Percentiles rank a stretch among this genome's conserved stretches.
phyloP scores from a whole-genome alignment of 2,113 vertebrate species.

The Labeo catla region DNA sequence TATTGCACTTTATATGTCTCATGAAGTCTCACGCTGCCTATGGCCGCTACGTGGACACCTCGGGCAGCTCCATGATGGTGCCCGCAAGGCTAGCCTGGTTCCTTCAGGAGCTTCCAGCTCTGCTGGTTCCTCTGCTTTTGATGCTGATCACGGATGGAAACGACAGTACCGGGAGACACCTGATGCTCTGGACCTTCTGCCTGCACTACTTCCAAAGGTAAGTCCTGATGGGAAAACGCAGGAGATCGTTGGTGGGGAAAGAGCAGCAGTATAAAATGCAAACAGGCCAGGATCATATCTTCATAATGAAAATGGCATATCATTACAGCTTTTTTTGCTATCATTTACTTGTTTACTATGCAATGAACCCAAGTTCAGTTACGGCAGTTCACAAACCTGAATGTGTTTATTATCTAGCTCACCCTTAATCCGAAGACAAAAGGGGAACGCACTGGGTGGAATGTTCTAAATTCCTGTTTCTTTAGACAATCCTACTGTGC shows the following conservation, averaged over 20 bases:
- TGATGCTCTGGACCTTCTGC: conserved; percentile 82
- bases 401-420: conserved; percentile 3
- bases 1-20: conserved; percentile 52
- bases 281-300: not conserved
- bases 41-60: conserved; percentile 71
- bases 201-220: conserved; percentile 88
- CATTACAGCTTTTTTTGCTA: not conserved
- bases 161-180: conserved; percentile 63
- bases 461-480: conserved; percentile 2
- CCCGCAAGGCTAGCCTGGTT: conserved; percentile 81
- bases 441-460: not conserved
- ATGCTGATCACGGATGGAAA: conserved; percentile 65
- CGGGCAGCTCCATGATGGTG: conserved; percentile 48
- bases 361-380: not conserved
- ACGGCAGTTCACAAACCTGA: not conserved
- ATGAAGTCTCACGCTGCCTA: conserved; percentile 63
- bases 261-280: not conserved
- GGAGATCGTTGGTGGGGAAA: not conserved
- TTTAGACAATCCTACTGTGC: not conserved
- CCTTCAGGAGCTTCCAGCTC: conserved; percentile 84
- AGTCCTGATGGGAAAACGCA: not conserved
- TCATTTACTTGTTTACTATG: not conserved
- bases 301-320: not conserved
- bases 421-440: conserved; percentile 37
- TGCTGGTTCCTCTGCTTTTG: conserved; percentile 75